A percentile compares a stretch with the other conserved stretches of the same genome.
phyloP scores from a whole-genome alignment of 2,797 vertebrate species.

The Dromococcyx pavoninus region DNA sequence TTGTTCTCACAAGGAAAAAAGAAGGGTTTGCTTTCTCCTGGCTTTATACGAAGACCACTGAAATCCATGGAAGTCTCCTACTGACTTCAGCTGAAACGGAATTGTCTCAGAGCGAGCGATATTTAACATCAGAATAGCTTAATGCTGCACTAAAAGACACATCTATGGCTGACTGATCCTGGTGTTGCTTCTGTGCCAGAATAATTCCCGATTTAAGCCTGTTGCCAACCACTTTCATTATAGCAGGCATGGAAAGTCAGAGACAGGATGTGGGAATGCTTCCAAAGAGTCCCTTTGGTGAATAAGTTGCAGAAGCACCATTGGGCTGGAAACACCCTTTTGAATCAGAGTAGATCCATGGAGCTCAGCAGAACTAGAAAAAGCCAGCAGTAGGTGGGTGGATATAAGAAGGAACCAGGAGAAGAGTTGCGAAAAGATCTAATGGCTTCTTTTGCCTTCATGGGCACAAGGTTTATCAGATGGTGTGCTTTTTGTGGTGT shows the following conservation, averaged over 20 bases:
- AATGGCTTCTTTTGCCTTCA: neutral
- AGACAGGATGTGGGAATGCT: neutral
- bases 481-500: neutral
- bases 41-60: neutral
- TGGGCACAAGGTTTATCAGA: neutral
- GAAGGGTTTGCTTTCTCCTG: neutral
- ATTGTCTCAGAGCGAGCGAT: neutral
- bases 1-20: neutral
- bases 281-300: neutral
- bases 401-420: neutral
- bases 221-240: neutral
- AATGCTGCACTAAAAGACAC: neutral
- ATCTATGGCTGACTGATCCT: neutral
- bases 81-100: neutral
- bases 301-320: neutral
- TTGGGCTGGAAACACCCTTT: neutral
- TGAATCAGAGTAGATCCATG: neutral
- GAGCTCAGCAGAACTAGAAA: neutral
- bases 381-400: neutral
- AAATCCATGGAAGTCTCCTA: neutral
- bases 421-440: rapidly evolving
- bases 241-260: neutral
- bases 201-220: neutral
- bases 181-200: neutral
- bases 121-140: neutral